phyloP scores from a whole-genome alignment of 1,140 invertebrate species.

The Scaptomyza pallida region DNA sequence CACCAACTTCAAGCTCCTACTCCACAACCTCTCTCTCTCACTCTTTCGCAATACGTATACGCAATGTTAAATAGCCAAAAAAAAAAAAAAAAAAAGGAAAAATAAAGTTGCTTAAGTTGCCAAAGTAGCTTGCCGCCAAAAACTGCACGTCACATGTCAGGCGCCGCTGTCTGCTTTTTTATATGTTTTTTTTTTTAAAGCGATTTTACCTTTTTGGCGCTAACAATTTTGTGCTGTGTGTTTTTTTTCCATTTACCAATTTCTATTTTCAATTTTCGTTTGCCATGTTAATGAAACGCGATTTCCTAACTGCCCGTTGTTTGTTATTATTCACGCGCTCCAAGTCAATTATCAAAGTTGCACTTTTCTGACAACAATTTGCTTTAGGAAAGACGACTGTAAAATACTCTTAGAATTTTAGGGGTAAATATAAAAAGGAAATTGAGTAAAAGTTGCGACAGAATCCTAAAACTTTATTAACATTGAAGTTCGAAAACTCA shows the following conservation, averaged over 20 bases:
- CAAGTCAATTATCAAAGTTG: constrained; percentile 71
- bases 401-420: background rate
- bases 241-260: constrained; percentile 53
- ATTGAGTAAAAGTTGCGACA: too few relatives aligned
- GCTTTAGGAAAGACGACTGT: background rate
- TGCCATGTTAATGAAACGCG: constrained; percentile 77
- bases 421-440: too few relatives aligned
- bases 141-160: constrained; percentile 57
- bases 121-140: constrained; percentile 2
- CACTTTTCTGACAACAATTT: constrained; percentile 18
- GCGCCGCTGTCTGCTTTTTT: constrained; percentile 10
- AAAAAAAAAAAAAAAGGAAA: too few relatives aligned
- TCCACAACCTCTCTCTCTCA: background rate
- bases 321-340: constrained; percentile 78
- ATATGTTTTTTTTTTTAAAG: background rate
- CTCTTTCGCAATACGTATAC: constrained; percentile 60
- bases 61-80: constrained; percentile 55
- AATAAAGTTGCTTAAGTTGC: constrained; percentile 20
- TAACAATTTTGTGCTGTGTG: constrained; percentile 30
- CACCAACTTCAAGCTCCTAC: background rate
- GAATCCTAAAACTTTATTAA: too few relatives aligned
- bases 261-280: constrained; percentile 59
- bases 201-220: constrained; percentile 1
- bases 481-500: too few relatives aligned
- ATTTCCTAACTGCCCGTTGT: constrained; percentile 72